A percentile compares a stretch with the other conserved stretches of the same genome.
These are phyloP conservation scores for Pocillopora meandrina DNA, from an alignment of 92 coral and sea anemone genomes.

Conservation along the genomic window DNA sequence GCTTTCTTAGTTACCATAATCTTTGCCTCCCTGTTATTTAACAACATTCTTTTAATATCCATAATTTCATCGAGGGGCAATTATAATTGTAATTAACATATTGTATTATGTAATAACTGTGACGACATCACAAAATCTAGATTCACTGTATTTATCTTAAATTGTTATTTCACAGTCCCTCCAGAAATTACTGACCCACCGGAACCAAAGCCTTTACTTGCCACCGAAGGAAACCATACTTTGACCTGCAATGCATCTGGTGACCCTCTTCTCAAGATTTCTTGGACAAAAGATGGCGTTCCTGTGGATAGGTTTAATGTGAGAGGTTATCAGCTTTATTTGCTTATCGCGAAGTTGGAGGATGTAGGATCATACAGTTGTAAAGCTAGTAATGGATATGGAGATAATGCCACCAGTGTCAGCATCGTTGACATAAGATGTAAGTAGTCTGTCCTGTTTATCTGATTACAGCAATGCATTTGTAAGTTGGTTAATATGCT, in stretches of 20 bases:
- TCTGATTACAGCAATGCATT: no score
- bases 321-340: not conserved
- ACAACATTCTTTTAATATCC: no score
- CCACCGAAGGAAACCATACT: not conserved
- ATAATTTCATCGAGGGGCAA: no score
- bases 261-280: not conserved
- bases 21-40: no score
- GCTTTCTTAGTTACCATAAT: no score
- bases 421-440: not conserved
- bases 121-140: not conserved
- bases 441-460: not conserved
- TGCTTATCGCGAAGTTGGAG: not conserved
- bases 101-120: no score
- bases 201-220: not conserved
- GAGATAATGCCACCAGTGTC: not conserved
- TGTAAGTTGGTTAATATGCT: no score
- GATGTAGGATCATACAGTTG: conserved; percentile 5
- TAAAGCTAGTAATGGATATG: not conserved
- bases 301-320: not conserved
- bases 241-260: conserved; percentile 5
- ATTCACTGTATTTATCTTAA: not conserved
- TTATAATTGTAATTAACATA: no score
- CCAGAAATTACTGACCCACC: not conserved
- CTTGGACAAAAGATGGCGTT: not conserved
- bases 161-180: not conserved